Evolutionary conservation across 2,888 invertebrate genomes (phyloP), one percentile per base, ranked within the genome.

Genomic region (Villa cingulata): DNA sequence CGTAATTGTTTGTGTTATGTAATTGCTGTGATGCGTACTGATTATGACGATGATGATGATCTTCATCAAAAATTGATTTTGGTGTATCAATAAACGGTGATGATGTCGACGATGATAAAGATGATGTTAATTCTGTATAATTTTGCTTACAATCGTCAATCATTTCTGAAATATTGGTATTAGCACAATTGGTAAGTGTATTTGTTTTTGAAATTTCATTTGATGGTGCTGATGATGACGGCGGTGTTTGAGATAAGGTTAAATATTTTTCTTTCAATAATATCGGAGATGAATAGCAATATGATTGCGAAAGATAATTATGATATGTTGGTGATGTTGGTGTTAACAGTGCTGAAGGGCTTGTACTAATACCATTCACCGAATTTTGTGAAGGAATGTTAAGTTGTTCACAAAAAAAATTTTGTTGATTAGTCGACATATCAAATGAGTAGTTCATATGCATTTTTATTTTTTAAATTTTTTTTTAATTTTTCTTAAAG

Each of bases 11-110:
- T n/a, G n/a, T n/a, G n/a, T n/a, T n/a, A n/a, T n/a, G n/a, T n/a
- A n/a, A n/a, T n/a, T n/a, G n/a, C n/a, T n/a, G n/a, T 19, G 53
- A 40, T 2, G 53, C 54, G 20, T 48, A 49, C 3, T 51, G 44
- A n/a, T n/a, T n/a, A n/a, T n/a, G n/a, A n/a, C n/a, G n/a, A n/a
- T n/a, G n/a, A n/a, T n/a, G n/a, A n/a, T n/a, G n/a, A n/a, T n/a
- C n/a, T 12, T 63, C 61, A 37, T 64, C 59, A 45, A 64, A 66
- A 42, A 63, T 61, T n/a, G 69, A 69, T 38, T 58, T 68, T 4
- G 69, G 69, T 17, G 69, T 70, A 51, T 70, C 68, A 38, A 61
- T 60, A 32, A 59, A 56, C 57, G 58, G 55, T 55, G 60, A 40
- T 20, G 39, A 38, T 40, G 29, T 45, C 32, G 43, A 46, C 32